A percentile compares a stretch with the other conserved stretches of the same genome.
These are phyloP conservation scores for Cryptotermes secundus DNA, from an alignment of 1,140 invertebrate species.

Conservation along the genomic window DNA sequence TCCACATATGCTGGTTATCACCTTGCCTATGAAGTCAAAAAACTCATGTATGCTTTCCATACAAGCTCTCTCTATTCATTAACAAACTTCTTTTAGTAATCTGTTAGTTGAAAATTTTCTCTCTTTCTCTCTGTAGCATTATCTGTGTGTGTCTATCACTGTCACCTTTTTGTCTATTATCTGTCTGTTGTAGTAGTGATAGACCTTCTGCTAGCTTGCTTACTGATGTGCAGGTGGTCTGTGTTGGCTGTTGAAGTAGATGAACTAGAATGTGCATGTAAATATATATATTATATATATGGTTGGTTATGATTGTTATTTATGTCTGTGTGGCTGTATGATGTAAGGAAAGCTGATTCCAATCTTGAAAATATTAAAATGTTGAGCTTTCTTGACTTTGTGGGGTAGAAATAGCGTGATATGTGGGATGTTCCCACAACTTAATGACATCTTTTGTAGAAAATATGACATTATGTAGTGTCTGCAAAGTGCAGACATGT, in stretches of 20 bases:
- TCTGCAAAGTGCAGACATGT: background rate
- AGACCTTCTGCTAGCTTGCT: background rate
- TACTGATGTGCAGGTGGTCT: background rate
- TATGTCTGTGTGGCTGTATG: constrained; percentile 14
- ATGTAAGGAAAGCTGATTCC: background rate
- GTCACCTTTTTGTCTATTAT: background rate
- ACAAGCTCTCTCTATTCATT: constrained; percentile 33
- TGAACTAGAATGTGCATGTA: background rate
- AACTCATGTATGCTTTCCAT: constrained; percentile 90
- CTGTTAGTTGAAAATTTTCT: constrained; percentile 22
- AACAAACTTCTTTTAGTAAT: constrained; percentile 24
- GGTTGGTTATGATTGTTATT: background rate
- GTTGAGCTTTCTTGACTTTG: background rate
- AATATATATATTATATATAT: background rate
- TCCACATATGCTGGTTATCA: constrained; percentile 92
- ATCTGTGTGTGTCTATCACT: background rate
- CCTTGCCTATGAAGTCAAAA: constrained; percentile 99
- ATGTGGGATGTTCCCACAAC: too few species aligned
- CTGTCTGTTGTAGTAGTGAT: background rate
- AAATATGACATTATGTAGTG: background rate
- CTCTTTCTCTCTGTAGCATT: constrained; percentile 2
- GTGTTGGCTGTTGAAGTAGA: background rate
- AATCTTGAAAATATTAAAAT: background rate
- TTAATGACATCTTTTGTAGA: background rate
- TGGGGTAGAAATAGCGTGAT: too few species aligned